Base-by-base conservation (phyloP, 1,140 invertebrate genomes). In the Laupala kohalensis region DNA sequence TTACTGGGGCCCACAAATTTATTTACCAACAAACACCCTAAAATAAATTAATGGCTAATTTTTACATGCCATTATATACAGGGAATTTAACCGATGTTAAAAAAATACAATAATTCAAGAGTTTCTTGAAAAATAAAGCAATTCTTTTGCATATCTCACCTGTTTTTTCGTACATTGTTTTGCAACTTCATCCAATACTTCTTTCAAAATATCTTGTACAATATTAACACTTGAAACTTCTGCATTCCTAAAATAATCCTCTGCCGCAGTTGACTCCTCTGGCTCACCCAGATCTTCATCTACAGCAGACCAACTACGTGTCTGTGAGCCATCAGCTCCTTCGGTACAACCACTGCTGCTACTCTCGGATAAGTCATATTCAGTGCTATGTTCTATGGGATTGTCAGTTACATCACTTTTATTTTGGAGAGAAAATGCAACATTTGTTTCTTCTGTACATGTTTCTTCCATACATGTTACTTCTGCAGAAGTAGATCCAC, bases 241-340 rank as follows among this genome's bases (percentile, higher is more conserved):
- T 63, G 63, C 73, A 28, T 74, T 63, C 9, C 78, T 81, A 69
- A 88, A 88, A 73, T 86, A 87, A 70, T 88, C 86, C 71, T 87
- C 86, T 2, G 86, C 86, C 0, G 84, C 79, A 25, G 85, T 81
- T 4, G 85, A 86, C 3, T 83, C 78, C 68, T 86, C 86, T 0
- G 84, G 73, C 13, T 84, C 83, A n/a, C 69, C 66, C 2, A 70
- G 24, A 0, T 64, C 69, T 12, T 68, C 71, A 23, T 72, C 71
- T 5, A 23, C 71, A 6, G 64, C 65, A 12, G 71, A 69, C 71
- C 71, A 72, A 9, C 71, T 29, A 5, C 37, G 65, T 5, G 23
- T 19, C 12, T 25, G 65, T 27, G 69, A 63, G 13, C 29, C 63
- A 71, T 64, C 26, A 37, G 65, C 63, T 15, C 27, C 65, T 27